A percentile compares a stretch with the other conserved stretches of the same genome.
phyloP scores from a whole-genome alignment of 2,888 invertebrate species.

The Acanthosoma haemorrhoidale region DNA sequence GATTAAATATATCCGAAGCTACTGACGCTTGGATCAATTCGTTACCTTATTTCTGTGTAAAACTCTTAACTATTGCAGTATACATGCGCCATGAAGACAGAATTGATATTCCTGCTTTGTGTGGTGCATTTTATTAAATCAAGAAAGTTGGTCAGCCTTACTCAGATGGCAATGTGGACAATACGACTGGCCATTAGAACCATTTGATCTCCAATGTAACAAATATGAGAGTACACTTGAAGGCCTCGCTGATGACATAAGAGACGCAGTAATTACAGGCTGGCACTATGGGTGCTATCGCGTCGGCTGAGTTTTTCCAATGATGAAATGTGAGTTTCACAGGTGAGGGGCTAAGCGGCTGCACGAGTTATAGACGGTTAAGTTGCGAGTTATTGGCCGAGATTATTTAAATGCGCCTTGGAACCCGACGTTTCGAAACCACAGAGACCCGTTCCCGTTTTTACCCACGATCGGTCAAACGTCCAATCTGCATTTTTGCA shows the following conservation, averaged over 20 bases:
- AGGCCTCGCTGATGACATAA: neutral
- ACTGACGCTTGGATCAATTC: too few relatives aligned
- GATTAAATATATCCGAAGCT: too few relatives aligned
- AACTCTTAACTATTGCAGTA: too few relatives aligned
- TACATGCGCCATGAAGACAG: too few relatives aligned
- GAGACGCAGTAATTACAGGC: neutral
- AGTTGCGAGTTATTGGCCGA: neutral
- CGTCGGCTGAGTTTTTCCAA: neutral
- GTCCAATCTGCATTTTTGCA: neutral
- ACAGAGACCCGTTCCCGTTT: neutral
- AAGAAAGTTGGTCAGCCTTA: neutral
- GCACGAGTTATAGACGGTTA: too few relatives aligned
- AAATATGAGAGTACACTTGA: too few relatives aligned
- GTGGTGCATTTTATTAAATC: too few relatives aligned
- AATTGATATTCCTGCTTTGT: neutral
- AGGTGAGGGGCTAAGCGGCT: neutral
- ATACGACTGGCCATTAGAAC: neutral
- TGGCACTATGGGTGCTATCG: neutral
- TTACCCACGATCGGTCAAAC: neutral
- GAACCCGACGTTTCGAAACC: neutral
- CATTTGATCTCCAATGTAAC: too few relatives aligned
- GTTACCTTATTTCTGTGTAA: too few relatives aligned
- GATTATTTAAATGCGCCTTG: conserved; percentile 1
- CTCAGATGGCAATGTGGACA: too few relatives aligned
- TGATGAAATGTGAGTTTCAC: neutral